Evolutionary conservation across 2,113 vertebrate genomes (phyloP).

Genomic region (Pomatostomus ruficeps): DNA sequence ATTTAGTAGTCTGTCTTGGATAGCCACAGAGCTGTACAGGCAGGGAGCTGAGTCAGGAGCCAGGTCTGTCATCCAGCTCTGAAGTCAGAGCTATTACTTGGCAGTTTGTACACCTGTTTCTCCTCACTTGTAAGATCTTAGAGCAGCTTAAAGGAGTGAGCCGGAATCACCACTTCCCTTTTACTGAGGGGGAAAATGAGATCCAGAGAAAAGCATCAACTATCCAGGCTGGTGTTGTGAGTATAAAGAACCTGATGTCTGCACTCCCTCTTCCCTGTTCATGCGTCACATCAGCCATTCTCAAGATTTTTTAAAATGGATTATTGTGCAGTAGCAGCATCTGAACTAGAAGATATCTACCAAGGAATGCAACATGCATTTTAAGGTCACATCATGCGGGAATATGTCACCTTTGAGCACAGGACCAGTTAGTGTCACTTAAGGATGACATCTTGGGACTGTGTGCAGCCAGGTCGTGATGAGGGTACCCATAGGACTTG

Average conservation of each 20-base stretch:
- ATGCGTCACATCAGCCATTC: not conserved
- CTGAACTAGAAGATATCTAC: not conserved
- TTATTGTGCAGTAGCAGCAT: not conserved
- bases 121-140: not conserved
- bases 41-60: conserved; percentile 22
- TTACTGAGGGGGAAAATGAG: not conserved
- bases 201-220: not conserved
- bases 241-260: not conserved
- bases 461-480: not conserved
- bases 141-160: not conserved
- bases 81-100: not conserved
- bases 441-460: not conserved
- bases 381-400: not conserved
- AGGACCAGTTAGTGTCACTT: not conserved
- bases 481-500: not conserved
- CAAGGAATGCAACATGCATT: not conserved
- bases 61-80: not conserved
- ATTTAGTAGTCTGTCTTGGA: conserved; percentile 74
- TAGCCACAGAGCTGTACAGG: not conserved
- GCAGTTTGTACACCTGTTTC: not conserved
- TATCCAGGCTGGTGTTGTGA: not conserved
- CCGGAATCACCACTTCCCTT: not conserved
- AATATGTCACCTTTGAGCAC: not conserved
- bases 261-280: not conserved
- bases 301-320: not conserved